Base-by-base conservation (phyloP, 2,797 vertebrate species). In the Platyrinchus mystaceus region DNA sequence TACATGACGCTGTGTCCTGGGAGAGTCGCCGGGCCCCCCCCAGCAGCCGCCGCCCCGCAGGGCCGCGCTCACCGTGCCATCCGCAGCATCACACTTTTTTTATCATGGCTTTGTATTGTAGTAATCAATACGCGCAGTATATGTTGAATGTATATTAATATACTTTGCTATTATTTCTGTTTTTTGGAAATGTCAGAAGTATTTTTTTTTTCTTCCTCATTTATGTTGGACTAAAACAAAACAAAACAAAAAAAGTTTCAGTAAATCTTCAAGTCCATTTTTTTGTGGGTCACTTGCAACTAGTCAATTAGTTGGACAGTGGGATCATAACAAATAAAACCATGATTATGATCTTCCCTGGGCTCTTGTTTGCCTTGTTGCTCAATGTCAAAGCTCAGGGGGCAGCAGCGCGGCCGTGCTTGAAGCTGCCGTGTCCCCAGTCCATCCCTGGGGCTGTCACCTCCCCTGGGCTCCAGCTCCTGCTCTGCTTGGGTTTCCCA, bases 221-320 rank as follows among this genome's bases (percentile, higher is more conserved):
- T 98, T 99, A 98, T 97, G 98, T 99, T 98, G 98, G 98, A 99
- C 98, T 99, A 97, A 98, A 98, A 26, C 56, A 36, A 71, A 59
- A 80, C 49, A 75, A 84, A 43, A 43, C 41, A 74, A 80, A 73
- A 56, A 58, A 34, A 84, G 93, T 96, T 97, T 97, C 76, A 14
- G 96, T 97, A 96, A 97, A 96, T 71, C 93, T 95, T 93, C 93
- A 77, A 77, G 91, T 97, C 94, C 83, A 56, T 87, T 96, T 96
- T 93, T 94, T 90, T 82, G 92, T 95, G 96, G 95, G 97, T 97
- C 90, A 96, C 93, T 97, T 97, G 95, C 93, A 96, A 90, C 96
- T 97, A 83, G 96, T 96, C 84, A 92, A 81, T 96, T 97, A 96
- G 94, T 94, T 94, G 96, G 96, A 96, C 91, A 73, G 93, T 89